A percentile compares a stretch with the other conserved stretches of the same genome.
These are phyloP conservation scores for Etheostoma nigrum DNA, from an alignment of 2,797 vertebrate species.

Conservation along the genomic window DNA sequence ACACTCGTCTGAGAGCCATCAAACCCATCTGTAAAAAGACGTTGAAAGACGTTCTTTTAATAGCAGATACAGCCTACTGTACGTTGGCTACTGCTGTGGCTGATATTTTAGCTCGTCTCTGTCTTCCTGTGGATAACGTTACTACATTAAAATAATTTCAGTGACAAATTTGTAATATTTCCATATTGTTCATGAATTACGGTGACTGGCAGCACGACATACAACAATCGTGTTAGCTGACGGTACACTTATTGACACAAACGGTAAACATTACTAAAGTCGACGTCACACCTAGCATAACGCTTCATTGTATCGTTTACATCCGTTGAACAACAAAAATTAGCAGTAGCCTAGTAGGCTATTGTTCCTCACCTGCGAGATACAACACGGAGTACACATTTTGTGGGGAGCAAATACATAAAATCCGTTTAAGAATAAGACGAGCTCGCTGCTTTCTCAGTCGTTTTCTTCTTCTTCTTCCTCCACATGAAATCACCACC, in stretches of 20 bases:
- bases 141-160: constrained; percentile 35
- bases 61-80: constrained; percentile 3
- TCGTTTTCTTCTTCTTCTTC: constrained; percentile 7
- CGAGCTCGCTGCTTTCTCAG: constrained; percentile 4
- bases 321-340: not conserved
- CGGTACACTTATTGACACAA: not conserved
- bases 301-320: not conserved
- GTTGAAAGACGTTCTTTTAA: not conserved
- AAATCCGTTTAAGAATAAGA: constrained; percentile 30
- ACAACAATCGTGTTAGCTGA: not conserved
- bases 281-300: constrained; percentile 8
- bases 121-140: constrained; percentile 21
- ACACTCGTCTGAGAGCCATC: too few species aligned
- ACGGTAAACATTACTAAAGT: constrained; percentile 26
- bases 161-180: too few species aligned
- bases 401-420: constrained; percentile 9
- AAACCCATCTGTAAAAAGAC: constrained; percentile 20
- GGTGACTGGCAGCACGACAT: not conserved
- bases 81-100: not conserved
- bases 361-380: constrained; percentile 83
- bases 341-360: not conserved
- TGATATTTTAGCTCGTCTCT: constrained; percentile 36
- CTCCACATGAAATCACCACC: constrained; percentile 38
- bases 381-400: constrained; percentile 84
- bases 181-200: not conserved